phyloP scores from a whole-genome alignment of 2,113 vertebrate species.

The Cervus canadensis region DNA sequence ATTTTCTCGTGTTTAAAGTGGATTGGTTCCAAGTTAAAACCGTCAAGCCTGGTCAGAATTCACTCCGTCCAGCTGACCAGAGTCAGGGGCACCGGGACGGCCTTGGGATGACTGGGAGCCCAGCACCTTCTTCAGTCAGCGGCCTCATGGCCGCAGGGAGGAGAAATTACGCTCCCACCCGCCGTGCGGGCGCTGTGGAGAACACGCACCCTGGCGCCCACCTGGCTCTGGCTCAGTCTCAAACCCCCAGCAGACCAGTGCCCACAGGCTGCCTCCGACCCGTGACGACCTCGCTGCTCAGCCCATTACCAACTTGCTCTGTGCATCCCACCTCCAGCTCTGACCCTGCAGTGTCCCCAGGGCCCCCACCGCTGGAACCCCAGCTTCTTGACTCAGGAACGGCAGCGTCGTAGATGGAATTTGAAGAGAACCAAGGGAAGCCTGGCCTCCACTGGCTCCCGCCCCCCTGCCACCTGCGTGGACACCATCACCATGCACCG shows the following conservation, averaged over 20 bases:
- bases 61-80: conserved; percentile 40
- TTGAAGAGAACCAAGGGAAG: conserved; percentile 35
- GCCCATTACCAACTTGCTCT: conserved; percentile 77
- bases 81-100: conserved; percentile 48
- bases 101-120: not conserved
- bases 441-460: not conserved
- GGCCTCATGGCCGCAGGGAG: conserved; percentile 31
- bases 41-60: conserved; percentile 64
- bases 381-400: conserved; percentile 30
- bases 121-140: conserved; percentile 23
- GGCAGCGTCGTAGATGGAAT: not conserved
- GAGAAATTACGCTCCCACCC: not conserved
- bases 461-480: not conserved
- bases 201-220: not conserved
- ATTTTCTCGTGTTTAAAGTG: conserved; percentile 58
- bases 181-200: not conserved
- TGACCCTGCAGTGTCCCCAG: not conserved
- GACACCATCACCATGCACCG: not conserved
- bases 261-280: conserved; percentile 34
- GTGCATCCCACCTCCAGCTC: conserved; percentile 54
- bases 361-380: conserved; percentile 30
- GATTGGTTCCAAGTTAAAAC: conserved; percentile 74
- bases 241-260: conserved; percentile 41
- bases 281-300: conserved; percentile 34
- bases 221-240: conserved; percentile 43